These are phyloP conservation scores for Tupaia tana DNA, from an alignment of 2,113 vertebrate species.

Conservation along the genomic window DNA sequence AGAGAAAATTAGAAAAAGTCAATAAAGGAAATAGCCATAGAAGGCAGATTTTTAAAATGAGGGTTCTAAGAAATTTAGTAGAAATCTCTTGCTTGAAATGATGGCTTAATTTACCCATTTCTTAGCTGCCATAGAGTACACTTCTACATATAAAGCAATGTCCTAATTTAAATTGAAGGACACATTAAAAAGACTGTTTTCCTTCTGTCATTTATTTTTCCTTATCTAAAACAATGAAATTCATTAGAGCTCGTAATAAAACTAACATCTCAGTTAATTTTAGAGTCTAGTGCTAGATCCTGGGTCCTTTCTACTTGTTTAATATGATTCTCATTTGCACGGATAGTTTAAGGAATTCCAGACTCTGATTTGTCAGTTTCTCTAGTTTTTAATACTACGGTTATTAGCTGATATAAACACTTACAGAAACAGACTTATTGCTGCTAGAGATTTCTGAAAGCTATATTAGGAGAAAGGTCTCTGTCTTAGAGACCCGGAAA, in stretches of 20 bases:
- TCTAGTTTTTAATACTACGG: constrained; percentile 5
- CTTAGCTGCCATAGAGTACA: neutral
- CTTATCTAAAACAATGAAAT: neutral
- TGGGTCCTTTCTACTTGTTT: neutral
- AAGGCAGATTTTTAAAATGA: neutral
- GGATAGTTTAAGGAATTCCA: constrained; percentile 6
- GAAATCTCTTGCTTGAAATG: neutral
- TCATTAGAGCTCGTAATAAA: neutral
- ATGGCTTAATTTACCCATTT: neutral
- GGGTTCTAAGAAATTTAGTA: neutral
- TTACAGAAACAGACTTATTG: neutral
- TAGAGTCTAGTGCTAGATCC: neutral
- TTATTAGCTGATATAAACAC: constrained; percentile 2
- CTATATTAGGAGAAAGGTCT: neutral
- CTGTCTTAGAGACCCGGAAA: neutral
- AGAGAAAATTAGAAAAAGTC: neutral
- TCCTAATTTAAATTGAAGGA: constrained; percentile 19
- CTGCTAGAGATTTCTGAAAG: constrained; percentile 41
- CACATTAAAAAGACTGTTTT: neutral
- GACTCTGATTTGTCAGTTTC: constrained; percentile 26
- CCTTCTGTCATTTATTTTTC: neutral
- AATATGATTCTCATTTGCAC: neutral
- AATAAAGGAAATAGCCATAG: neutral
- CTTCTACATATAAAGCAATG: neutral
- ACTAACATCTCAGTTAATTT: neutral